phyloP scores from a whole-genome alignment of 2,113 vertebrate genomes.

The Chaetorhynchus papuensis region DNA sequence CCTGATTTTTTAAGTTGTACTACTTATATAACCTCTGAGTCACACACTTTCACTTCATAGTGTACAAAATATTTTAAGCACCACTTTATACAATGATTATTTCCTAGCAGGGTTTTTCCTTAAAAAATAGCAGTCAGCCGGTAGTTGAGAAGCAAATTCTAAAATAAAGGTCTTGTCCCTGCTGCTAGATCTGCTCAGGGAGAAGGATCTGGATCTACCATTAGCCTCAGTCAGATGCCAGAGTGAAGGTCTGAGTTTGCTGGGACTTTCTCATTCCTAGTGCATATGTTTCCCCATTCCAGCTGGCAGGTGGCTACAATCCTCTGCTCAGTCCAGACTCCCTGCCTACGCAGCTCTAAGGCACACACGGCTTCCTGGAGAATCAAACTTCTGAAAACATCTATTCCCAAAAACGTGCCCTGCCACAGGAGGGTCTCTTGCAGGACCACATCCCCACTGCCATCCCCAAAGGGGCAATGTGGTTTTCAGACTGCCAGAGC shows the following conservation, averaged over 20 bases:
- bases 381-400: accelerated
- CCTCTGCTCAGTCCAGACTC: background rate
- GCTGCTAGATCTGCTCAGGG: background rate
- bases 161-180: background rate
- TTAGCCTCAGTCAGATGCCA: background rate
- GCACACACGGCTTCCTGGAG: background rate
- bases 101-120: slow-evolving; percentile 15
- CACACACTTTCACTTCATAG: slow-evolving; percentile 31
- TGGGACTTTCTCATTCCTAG: background rate
- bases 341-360: background rate
- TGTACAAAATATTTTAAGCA: slow-evolving; percentile 40
- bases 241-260: background rate
- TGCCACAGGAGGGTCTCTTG: background rate
- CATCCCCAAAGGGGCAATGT: background rate
- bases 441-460: background rate
- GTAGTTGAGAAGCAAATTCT: background rate
- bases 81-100: slow-evolving; percentile 12
- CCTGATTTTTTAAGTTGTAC: slow-evolving; percentile 29
- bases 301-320: background rate
- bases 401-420: background rate
- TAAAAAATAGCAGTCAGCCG: slow-evolving; percentile 19
- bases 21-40: slow-evolving; percentile 28
- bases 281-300: background rate
- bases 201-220: background rate
- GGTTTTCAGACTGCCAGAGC: background rate